Evolutionary conservation across 2,113 vertebrate species (phyloP).

Genomic region (Tragelaphus strepsiceros): DNA sequence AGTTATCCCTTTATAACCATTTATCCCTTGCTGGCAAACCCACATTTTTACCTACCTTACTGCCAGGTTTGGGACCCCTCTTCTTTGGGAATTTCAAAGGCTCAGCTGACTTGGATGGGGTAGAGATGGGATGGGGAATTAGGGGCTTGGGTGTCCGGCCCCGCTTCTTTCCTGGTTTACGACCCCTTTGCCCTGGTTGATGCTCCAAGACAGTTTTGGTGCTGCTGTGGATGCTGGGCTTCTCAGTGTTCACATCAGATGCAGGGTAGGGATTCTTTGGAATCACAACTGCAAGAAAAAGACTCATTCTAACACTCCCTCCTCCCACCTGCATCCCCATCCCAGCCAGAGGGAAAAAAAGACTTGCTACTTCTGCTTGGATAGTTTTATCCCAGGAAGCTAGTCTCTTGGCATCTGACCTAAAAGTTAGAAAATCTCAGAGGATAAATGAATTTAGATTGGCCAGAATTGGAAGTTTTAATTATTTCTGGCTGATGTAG

Average conservation of each 20-base stretch:
- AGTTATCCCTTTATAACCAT: neutral
- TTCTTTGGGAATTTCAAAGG: slow-evolving; percentile 97
- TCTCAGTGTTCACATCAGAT: slow-evolving; percentile 89
- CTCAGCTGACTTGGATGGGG: slow-evolving; percentile 86
- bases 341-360: slow-evolving; percentile 29
- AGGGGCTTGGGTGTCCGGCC: slow-evolving; percentile 87
- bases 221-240: slow-evolving; percentile 84
- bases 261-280: slow-evolving; percentile 89
- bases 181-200: slow-evolving; percentile 88
- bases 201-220: slow-evolving; percentile 84
- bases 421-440: slow-evolving; percentile 32
- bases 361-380: neutral
- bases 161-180: slow-evolving; percentile 94
- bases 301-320: slow-evolving; percentile 62
- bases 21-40: neutral
- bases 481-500: slow-evolving; percentile 44
- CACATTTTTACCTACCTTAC: slow-evolving; percentile 86
- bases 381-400: neutral
- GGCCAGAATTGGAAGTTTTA: slow-evolving; percentile 30
- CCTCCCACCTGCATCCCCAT: slow-evolving; percentile 17
- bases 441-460: slow-evolving; percentile 21
- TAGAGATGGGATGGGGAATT: slow-evolving; percentile 82
- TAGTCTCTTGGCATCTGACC: slow-evolving; percentile 42
- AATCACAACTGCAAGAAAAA: slow-evolving; percentile 88
- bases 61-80: slow-evolving; percentile 97